A percentile compares a stretch with the other conserved stretches of the same genome.
Evolutionary conservation across 2,797 vertebrate species (phyloP).

Genomic region (Gephyroberyx darwinii): DNA sequence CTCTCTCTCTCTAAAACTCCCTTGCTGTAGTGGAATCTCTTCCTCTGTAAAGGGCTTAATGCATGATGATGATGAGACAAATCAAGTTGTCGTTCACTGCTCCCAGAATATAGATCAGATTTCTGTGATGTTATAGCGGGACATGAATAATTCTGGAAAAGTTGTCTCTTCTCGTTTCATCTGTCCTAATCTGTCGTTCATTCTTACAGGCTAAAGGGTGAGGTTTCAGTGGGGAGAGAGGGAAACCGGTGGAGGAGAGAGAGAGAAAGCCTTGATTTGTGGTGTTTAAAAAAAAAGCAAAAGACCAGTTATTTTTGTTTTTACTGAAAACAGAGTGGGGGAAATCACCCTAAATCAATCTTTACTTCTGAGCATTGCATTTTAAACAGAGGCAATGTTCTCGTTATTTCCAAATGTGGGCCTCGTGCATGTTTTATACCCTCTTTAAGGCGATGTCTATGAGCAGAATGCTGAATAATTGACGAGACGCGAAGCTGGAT

Average conservation of each 20-base stretch:
- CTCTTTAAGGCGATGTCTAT: constrained; percentile 78
- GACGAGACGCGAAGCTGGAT: constrained; percentile 76
- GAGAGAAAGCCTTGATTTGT: not conserved
- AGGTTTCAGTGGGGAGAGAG: not conserved
- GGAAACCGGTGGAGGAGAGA: not conserved
- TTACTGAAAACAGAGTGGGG: constrained; percentile 27
- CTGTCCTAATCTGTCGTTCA: not conserved
- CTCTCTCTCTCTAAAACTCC: not conserved
- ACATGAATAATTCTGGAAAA: not conserved
- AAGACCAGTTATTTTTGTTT: constrained; percentile 26
- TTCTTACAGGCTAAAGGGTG: not conserved
- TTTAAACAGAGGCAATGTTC: constrained; percentile 72
- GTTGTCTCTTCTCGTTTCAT: not conserved
- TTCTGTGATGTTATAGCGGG: not conserved
- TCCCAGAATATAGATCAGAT: not conserved
- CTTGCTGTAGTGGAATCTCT: not conserved
- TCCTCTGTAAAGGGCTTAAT: not conserved
- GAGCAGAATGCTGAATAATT: constrained; percentile 82
- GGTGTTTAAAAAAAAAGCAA: constrained; percentile 13
- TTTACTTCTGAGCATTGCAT: constrained; percentile 65
- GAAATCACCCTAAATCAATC: constrained; percentile 68
- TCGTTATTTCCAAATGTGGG: constrained; percentile 77
- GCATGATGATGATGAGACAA: not conserved
- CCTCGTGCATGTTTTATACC: constrained; percentile 75
- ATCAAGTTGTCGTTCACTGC: not conserved